Evolutionary conservation across 1,140 invertebrate species (phyloP).

Genomic region (Zaprionus taronus): DNA sequence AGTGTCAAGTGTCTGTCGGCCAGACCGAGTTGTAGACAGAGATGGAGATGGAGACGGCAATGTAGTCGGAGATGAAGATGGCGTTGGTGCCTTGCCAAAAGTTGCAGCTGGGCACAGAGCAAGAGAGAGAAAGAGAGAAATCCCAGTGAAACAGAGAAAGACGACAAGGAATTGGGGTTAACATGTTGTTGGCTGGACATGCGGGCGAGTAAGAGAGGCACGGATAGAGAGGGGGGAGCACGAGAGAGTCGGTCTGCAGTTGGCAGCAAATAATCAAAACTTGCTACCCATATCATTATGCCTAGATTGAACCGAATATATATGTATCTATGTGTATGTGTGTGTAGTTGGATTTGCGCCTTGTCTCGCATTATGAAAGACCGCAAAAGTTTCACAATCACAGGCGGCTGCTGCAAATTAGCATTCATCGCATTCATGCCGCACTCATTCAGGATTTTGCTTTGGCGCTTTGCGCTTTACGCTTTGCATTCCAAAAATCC

Average conservation of each 20-base stretch:
- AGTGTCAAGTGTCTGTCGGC: conserved; percentile 70
- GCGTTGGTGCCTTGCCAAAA: conserved; percentile 15
- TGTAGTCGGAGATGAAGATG: neutral
- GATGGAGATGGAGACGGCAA: neutral
- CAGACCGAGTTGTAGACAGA: neutral
- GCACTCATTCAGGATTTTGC: conserved; percentile 39
- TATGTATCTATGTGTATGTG: neutral
- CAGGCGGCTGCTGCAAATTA: conserved; percentile 35
- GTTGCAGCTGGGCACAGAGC: conserved; percentile 34
- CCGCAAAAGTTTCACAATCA: conserved; percentile 43
- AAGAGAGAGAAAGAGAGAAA: conserved; percentile 22
- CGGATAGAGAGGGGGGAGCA: neutral
- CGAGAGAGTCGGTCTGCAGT: conserved; percentile 29
- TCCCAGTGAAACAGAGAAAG: conserved; percentile 8
- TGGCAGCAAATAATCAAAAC: conserved; percentile 75
- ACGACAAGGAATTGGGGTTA: conserved; percentile 22
- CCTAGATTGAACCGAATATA: conserved; percentile 19
- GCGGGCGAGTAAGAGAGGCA: conserved; percentile 13
- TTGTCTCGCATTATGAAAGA: conserved; percentile 38
- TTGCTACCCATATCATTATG: conserved; percentile 42
- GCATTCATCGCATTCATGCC: conserved; percentile 48
- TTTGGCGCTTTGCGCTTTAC: conserved; percentile 19
- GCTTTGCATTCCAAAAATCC: conserved; percentile 42
- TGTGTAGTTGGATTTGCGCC: neutral
- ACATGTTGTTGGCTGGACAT: conserved; percentile 34